These are phyloP conservation scores for Glyphotaelius pellucidus DNA, from an alignment of 2,888 invertebrate species.

Conservation along the genomic window DNA sequence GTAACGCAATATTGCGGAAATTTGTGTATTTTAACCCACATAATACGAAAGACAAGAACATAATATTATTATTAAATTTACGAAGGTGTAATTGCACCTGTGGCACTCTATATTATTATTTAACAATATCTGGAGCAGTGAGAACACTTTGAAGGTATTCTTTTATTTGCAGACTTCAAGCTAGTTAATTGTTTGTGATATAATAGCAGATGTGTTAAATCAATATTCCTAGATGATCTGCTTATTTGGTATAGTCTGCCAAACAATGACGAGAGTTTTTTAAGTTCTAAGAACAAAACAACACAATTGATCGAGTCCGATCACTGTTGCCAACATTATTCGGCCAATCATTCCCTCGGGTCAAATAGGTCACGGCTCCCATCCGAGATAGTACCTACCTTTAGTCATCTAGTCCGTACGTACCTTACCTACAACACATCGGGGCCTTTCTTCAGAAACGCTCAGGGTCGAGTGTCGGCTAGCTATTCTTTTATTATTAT, in stretches of 20 bases:
- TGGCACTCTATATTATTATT: not conserved
- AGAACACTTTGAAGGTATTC: not conserved
- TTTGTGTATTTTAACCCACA: not conserved
- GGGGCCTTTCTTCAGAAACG: constrained; percentile 39
- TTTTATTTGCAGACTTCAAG: not conserved
- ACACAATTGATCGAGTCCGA: not conserved
- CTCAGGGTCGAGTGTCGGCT: constrained; percentile 22
- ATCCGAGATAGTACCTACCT: not conserved
- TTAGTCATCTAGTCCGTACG: not conserved
- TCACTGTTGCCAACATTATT: not conserved
- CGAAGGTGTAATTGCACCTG: not conserved
- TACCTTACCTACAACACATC: not conserved
- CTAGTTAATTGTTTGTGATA: not conserved
- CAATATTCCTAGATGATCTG: not conserved
- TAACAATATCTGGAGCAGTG: not conserved
- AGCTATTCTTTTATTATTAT: not conserved
- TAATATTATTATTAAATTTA: not conserved
- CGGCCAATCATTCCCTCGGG: constrained; percentile 7
- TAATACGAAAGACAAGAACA: not conserved
- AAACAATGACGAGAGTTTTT: too few species aligned
- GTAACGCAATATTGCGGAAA: not conserved
- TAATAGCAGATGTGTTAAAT: not conserved
- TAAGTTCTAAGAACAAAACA: not conserved
- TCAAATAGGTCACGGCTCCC: constrained; percentile 41
- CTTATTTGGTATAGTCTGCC: not conserved